phyloP scores from a whole-genome alignment of 2,888 invertebrate species.

The Apomyelois bistriatella region DNA sequence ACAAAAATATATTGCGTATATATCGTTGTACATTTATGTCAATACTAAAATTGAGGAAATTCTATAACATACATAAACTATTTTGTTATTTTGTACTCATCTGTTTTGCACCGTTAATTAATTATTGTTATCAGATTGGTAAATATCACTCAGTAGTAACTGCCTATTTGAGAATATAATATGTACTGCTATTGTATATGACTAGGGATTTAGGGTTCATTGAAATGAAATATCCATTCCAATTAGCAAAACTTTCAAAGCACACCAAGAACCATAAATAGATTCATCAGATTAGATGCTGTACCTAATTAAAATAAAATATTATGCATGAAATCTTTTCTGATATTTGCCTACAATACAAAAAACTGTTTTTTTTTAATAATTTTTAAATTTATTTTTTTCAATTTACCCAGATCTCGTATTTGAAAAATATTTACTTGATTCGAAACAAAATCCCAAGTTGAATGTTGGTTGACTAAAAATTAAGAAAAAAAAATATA shows the following conservation, averaged over 20 bases:
- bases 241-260: conserved; percentile 36
- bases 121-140: conserved; percentile 35
- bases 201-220: conserved; percentile 55
- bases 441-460: conserved; percentile 31
- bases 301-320: conserved; percentile 28
- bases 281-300: conserved; percentile 11
- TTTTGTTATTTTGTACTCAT: conserved; percentile 49
- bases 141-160: conserved; percentile 44
- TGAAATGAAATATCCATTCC: conserved; percentile 14
- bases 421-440: conserved; percentile 32
- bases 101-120: conserved; percentile 44
- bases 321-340: conserved; percentile 51
- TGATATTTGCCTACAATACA: conserved; percentile 44
- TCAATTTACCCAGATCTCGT: conserved; percentile 34
- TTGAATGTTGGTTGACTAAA: conserved; percentile 38
- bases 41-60: conserved; percentile 45
- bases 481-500: conserved; percentile 41
- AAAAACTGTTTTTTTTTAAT: conserved; percentile 22
- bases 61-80: conserved; percentile 15
- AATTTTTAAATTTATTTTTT: conserved; percentile 26
- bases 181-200: conserved; percentile 62
- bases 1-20: conserved; percentile 71
- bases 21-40: conserved; percentile 64
- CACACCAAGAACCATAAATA: conserved; percentile 4
- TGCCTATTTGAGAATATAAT: conserved; percentile 52